These are phyloP conservation scores for Grapholita molesta DNA, from an alignment of 1,140 invertebrate species.

Conservation along the genomic window DNA sequence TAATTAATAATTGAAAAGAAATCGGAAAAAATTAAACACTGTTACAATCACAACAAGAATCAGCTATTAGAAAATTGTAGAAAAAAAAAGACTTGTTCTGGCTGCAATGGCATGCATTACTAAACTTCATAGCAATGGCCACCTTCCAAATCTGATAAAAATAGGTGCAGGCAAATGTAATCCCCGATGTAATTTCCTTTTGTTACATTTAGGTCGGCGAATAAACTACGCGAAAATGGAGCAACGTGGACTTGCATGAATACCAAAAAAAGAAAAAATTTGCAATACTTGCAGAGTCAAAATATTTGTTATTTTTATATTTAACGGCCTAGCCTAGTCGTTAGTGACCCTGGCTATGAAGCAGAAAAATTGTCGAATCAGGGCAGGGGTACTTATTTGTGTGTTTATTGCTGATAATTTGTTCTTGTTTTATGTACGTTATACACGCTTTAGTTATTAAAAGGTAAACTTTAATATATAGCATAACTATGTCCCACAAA, in stretches of 20 bases:
- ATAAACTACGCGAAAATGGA: not conserved
- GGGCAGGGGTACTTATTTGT: too few species aligned
- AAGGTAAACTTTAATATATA: too few species aligned
- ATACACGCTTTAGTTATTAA: too few species aligned
- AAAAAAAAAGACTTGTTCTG: not conserved
- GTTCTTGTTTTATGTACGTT: too few species aligned
- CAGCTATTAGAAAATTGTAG: not conserved
- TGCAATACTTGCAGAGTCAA: not conserved
- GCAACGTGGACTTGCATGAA: not conserved
- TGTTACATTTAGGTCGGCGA: conserved; percentile 8
- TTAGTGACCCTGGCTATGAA: too few species aligned
- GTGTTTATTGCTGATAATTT: too few species aligned
- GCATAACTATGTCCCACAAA: too few species aligned
- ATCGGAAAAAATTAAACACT: not conserved
- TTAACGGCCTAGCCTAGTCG: too few species aligned
- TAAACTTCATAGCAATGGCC: conserved; percentile 1
- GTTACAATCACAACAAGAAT: not conserved
- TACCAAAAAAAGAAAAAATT: not conserved
- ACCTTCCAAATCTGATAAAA: conserved; percentile 14
- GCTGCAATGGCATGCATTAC: not conserved
- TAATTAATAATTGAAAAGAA: not conserved
- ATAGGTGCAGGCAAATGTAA: conserved; percentile 14
- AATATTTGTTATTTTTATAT: too few species aligned
- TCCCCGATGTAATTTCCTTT: conserved; percentile 10
- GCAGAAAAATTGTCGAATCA: too few species aligned